phyloP scores from a whole-genome alignment of 2,888 invertebrate species.

The Torymus aiolomorphi region DNA sequence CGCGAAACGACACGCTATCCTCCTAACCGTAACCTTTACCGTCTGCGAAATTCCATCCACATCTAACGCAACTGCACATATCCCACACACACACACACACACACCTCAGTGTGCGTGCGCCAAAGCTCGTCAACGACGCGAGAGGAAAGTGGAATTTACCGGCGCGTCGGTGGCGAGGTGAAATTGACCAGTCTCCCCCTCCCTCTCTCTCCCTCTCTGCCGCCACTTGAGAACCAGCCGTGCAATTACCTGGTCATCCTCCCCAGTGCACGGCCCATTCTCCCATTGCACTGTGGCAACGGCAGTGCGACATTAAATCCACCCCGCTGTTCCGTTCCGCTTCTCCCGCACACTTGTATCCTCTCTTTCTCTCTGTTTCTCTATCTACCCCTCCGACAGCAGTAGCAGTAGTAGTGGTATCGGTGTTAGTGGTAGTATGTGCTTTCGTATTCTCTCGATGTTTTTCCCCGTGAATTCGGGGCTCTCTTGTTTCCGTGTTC shows the following conservation, averaged over 20 bases:
- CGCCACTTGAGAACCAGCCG: constrained; percentile 67
- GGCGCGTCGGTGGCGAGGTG: constrained; percentile 56
- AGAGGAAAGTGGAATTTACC: constrained; percentile 54
- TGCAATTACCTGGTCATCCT: constrained; percentile 68
- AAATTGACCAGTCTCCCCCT: constrained; percentile 67
- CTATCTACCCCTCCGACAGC: background rate
- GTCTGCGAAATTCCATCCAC: background rate
- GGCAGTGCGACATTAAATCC: constrained; percentile 59
- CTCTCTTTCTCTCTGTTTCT: background rate
- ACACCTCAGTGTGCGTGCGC: background rate
- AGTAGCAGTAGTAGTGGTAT: no score
- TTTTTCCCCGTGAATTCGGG: constrained; percentile 38
- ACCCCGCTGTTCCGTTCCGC: constrained; percentile 35
- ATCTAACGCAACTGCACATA: constrained; percentile 8
- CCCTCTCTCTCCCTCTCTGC: no score
- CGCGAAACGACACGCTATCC: no score
- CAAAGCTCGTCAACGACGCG: constrained; percentile 49
- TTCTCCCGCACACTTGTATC: constrained; percentile 6
- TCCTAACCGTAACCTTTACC: background rate
- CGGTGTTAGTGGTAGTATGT: no score
- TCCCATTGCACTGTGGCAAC: constrained; percentile 61
- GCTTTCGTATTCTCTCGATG: constrained; percentile 46
- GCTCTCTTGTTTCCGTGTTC: no score
- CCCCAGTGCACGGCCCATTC: constrained; percentile 61
- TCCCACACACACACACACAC: background rate